Conservation (phyloP, 1,140 invertebrate genomes). For the Uloborus diversus region DNA sequence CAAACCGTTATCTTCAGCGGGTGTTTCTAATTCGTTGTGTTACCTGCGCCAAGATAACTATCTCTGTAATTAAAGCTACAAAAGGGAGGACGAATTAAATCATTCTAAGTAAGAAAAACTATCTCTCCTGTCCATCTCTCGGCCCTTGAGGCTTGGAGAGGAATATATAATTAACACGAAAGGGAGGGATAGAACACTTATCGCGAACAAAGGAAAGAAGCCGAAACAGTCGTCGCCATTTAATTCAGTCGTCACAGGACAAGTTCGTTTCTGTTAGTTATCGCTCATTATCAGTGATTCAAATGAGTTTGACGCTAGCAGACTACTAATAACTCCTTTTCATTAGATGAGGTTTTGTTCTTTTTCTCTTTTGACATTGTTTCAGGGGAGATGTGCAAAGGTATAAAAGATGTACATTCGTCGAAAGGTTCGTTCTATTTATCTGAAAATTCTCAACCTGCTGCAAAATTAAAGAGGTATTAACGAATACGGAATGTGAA, state of each 20-base stretch:
- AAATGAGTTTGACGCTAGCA: conserved; percentile 1
- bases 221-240: conserved; percentile 32
- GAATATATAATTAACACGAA: conserved; percentile 45
- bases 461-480: no score
- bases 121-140: conserved; percentile 41
- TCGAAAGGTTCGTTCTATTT: no score
- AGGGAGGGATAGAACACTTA: neutral
- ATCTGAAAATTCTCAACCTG: no score
- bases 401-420: neutral
- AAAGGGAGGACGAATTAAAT: conserved; percentile 29
- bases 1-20: no score
- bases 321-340: conserved; percentile 47
- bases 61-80: conserved; percentile 36
- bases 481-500: no score
- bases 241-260: conserved; percentile 43
- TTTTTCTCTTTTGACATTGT: neutral
- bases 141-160: neutral
- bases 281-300: conserved; percentile 36
- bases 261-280: conserved; percentile 33
- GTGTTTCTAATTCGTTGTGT: no score
- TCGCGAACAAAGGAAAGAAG: conserved; percentile 13
- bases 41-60: conserved; percentile 29
- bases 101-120: neutral
- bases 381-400: neutral
- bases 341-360: no score